A percentile compares a stretch with the other conserved stretches of the same genome.
These are phyloP conservation scores for Nyctibius bracteatus DNA, from an alignment of 2,113 vertebrate genomes.

Conservation along the genomic window DNA sequence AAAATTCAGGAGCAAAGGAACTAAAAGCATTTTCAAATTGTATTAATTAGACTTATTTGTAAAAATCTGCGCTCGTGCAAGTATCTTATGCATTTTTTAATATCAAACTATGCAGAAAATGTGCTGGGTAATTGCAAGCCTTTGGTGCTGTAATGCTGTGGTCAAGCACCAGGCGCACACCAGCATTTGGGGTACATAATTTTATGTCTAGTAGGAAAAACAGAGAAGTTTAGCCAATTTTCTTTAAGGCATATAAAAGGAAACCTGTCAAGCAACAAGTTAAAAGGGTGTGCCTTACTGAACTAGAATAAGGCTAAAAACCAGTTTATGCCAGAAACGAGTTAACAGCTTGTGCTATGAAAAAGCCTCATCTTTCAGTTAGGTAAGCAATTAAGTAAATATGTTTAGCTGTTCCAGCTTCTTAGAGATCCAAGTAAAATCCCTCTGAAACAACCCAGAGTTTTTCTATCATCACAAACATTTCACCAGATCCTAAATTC, in stretches of 20 bases:
- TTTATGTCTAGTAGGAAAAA: background rate
- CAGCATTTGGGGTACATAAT: background rate
- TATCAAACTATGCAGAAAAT: background rate
- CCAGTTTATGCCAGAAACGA: background rate
- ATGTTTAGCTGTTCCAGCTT: background rate
- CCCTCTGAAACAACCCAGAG: background rate
- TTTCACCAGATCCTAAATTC: background rate
- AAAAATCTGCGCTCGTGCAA: background rate
- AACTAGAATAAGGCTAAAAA: background rate
- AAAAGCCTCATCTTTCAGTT: background rate
- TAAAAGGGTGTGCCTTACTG: background rate
- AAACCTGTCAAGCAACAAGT: background rate
- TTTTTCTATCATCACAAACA: background rate
- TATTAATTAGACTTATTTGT: slow-evolving; percentile 5
- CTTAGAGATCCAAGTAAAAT: background rate
- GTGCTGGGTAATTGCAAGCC: background rate
- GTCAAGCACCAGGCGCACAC: background rate
- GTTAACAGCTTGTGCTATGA: background rate
- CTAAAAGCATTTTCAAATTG: background rate
- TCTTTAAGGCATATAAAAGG: background rate
- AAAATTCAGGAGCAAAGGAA: slow-evolving; percentile 12
- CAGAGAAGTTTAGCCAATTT: background rate
- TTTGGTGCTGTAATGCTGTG: background rate
- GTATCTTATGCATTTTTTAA: background rate
- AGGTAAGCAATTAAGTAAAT: background rate